Conservation (phyloP, 2,113 vertebrate species). For the Pleuronectes platessa region DNA sequence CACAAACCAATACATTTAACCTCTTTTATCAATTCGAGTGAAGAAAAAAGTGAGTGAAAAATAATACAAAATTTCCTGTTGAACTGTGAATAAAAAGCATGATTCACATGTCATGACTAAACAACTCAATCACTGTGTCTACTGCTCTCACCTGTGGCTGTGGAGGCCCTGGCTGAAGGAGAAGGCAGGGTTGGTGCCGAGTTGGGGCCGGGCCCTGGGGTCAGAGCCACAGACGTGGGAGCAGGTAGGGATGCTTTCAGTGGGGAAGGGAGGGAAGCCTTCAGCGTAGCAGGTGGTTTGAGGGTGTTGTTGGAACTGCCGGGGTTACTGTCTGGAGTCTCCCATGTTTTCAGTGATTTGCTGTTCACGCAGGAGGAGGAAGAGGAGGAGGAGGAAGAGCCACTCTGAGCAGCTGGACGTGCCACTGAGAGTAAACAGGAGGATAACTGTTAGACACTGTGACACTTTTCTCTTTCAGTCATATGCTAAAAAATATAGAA, state of each 20-base stretch:
- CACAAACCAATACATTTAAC: too few species aligned
- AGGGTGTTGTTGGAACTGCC: constrained; percentile 24
- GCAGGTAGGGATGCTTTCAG: constrained; percentile 54
- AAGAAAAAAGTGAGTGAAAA: too few species aligned
- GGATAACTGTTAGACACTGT: neutral
- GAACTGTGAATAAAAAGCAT: too few species aligned
- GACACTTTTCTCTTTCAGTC: neutral
- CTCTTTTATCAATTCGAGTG: too few species aligned
- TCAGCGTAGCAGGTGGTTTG: constrained; percentile 38
- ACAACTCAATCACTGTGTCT: neutral
- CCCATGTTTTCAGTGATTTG: constrained; percentile 40
- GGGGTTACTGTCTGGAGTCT: constrained; percentile 43
- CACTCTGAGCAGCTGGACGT: constrained; percentile 66
- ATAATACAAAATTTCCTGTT: too few species aligned
- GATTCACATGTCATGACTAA: too few species aligned
- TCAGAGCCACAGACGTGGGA: constrained; percentile 25
- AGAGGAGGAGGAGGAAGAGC: constrained; percentile 33
- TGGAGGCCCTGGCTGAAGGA: constrained; percentile 6
- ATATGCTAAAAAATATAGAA: neutral
- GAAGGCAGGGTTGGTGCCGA: constrained; percentile 44
- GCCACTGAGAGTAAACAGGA: constrained; percentile 58
- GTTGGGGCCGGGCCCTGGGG: constrained; percentile 29
- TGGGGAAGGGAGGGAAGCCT: constrained; percentile 32
- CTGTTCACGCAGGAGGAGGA: constrained; percentile 59
- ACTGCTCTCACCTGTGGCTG: constrained; percentile 46